These are phyloP conservation scores for Bradynema listronoti DNA, from an alignment of 1,140 invertebrate genomes.

Conservation along the genomic window DNA sequence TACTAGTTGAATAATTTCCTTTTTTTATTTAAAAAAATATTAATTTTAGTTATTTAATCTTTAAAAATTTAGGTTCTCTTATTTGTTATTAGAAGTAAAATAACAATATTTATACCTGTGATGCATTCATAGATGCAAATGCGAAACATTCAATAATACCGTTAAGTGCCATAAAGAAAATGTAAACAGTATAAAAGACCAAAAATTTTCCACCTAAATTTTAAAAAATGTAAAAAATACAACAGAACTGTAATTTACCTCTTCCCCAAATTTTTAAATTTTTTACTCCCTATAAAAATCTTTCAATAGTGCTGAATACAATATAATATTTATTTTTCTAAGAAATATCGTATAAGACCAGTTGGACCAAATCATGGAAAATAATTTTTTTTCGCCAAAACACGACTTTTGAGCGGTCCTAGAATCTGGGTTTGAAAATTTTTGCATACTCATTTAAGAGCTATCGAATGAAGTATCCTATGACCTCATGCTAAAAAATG, in stretches of 20 bases:
- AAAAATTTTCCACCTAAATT: slow-evolving; percentile 19
- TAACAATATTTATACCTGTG: slow-evolving; percentile 16
- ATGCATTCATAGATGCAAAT: slow-evolving; percentile 26
- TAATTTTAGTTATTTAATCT: no score
- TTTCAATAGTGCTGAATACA: not conserved
- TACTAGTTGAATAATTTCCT: not conserved
- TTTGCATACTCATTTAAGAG: no score
- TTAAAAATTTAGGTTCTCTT: no score
- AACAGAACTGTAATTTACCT: not conserved
- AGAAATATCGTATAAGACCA: not conserved
- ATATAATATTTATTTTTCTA: no score
- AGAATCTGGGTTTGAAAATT: no score
- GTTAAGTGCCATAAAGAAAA: slow-evolving; percentile 39
- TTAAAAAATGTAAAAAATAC: not conserved
- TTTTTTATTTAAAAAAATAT: no score
- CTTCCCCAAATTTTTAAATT: not conserved
- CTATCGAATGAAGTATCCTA: no score
- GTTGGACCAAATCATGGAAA: no score
- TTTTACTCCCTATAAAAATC: not conserved
- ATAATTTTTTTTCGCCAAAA: no score
- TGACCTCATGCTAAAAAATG: not conserved
- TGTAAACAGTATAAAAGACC: slow-evolving; percentile 38
- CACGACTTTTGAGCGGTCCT: no score
- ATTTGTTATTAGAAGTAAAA: no score
- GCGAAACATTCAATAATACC: slow-evolving; percentile 43